Evolutionary conservation across 2,797 vertebrate species (phyloP).

Genomic region (Acipenser transmontanus): DNA sequence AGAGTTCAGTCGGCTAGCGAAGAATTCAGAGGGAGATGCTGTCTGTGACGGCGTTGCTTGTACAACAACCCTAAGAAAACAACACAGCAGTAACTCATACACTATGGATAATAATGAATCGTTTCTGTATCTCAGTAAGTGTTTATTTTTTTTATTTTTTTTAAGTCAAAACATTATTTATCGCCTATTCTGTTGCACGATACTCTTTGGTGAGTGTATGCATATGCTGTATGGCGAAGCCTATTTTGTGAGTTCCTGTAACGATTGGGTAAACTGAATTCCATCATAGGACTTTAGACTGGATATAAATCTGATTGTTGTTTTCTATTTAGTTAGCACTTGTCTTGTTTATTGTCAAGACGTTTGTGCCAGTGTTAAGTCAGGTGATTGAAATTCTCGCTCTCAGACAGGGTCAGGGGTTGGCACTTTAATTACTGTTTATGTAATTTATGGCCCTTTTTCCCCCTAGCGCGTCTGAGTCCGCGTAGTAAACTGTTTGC

Average conservation of each 20-base stretch:
- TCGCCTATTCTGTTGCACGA: slow-evolving; percentile 6
- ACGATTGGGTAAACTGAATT: slow-evolving; percentile 10
- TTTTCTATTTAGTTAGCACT: slow-evolving; percentile 18
- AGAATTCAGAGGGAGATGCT: slow-evolving; percentile 61
- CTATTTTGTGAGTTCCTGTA: slow-evolving; percentile 12
- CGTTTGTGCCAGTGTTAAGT: slow-evolving; percentile 46
- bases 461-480: slow-evolving; percentile 36
- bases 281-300: slow-evolving; percentile 42
- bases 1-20: slow-evolving; percentile 52
- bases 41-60: slow-evolving; percentile 31
- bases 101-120: slow-evolving; percentile 66
- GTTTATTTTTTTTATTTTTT: slow-evolving; percentile 18
- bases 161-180: not conserved
- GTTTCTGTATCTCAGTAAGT: slow-evolving; percentile 65
- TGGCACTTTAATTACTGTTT: slow-evolving; percentile 71
- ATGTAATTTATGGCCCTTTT: slow-evolving; percentile 66
- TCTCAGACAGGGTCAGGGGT: slow-evolving; percentile 70
- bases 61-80: slow-evolving; percentile 38
- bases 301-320: slow-evolving; percentile 17
- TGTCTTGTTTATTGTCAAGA: slow-evolving; percentile 28
- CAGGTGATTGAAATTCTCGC: slow-evolving; percentile 59
- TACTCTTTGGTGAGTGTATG: slow-evolving; percentile 27
- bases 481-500: slow-evolving; percentile 44
- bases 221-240: slow-evolving; percentile 45
- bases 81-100: slow-evolving; percentile 41